Percentiles rank a stretch among this genome's conserved stretches.
These are phyloP conservation scores for Drosophila mauritiana DNA, from an alignment of 1,140 invertebrate genomes.

Conservation along the genomic window DNA sequence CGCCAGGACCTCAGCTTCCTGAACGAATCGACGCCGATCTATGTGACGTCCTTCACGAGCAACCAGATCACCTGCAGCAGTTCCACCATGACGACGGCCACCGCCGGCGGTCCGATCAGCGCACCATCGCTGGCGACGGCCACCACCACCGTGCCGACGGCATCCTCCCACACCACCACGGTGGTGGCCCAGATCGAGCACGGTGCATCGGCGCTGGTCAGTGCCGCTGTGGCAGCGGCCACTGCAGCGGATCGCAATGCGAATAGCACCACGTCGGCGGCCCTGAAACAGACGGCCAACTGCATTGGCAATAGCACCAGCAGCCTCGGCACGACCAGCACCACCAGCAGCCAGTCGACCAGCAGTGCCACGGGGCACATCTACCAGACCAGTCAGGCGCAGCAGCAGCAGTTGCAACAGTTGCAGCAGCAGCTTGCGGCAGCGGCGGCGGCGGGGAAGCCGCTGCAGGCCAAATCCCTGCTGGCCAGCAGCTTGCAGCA, in stretches of 20 bases:
- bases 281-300: constrained; percentile 29
- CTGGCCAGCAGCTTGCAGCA: constrained; percentile 77
- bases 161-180: constrained; percentile 30
- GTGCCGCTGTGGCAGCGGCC: constrained; percentile 67
- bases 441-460: constrained; percentile 67
- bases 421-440: constrained; percentile 70
- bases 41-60: constrained; percentile 90
- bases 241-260: constrained; percentile 61
- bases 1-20: constrained; percentile 86
- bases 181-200: constrained; percentile 44
- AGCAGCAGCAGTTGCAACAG: constrained; percentile 75
- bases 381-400: constrained; percentile 73
- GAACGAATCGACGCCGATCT: constrained; percentile 88
- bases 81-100: constrained; percentile 86
- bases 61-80: constrained; percentile 86
- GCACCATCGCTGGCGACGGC: constrained; percentile 70
- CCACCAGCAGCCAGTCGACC: constrained; percentile 23
- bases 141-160: constrained; percentile 51
- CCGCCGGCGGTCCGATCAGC: constrained; percentile 80
- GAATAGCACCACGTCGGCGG: constrained; percentile 67
- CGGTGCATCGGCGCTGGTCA: constrained; percentile 52
- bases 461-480: constrained; percentile 69
- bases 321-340: neutral
- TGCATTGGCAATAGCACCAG: constrained; percentile 5
- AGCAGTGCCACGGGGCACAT: constrained; percentile 65